Evolutionary conservation across 2,888 invertebrate species (phyloP), one percentile per base, ranked within the genome.

Genomic region (Poecilobothrus nobilitatus): DNA sequence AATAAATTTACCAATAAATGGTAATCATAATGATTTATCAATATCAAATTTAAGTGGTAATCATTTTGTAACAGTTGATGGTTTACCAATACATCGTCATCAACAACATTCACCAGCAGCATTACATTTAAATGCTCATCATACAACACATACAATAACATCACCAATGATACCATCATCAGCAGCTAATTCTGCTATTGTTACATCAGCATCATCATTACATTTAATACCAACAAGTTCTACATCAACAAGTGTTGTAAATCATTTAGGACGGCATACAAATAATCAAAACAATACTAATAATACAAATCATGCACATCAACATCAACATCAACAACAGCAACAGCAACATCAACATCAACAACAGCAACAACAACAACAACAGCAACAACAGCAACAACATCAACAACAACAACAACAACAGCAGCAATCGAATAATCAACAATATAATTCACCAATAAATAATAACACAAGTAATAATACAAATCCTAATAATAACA

Each of bases 361-460:
- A 34, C 34, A 34, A 5, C 34, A 34, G 8, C 34, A 34, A 5
- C 34, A n/a, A 34, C 34, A 34, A 34, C 44, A 33, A 9, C 22
- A 44, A 21, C 18, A 7, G 8, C 65, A 10, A 34, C 65, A 44
- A 15, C 33, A 65, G n/a, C 34, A 34, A 34, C 44, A 33, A 9
- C 22, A 44, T 33, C 18, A 7, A 15, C 65, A 10, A n/a, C 65
- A 44, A 15, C 33, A 65, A 8, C 66, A 68, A 67, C 18, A 73
- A 74, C 62, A 33, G 68, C 12, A 75, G 74, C 63, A 73, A 74
- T 15, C 73, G 75, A 64, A 74, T 76, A 12, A 70, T 79, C 37
- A 80, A 79, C 66, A 76, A 78, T 74, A 72, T 76, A 1, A 76
- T 78, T 34, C 75, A 78, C 61, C 80, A 80, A 66, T 74, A 78